Base-by-base conservation (phyloP, 1,140 invertebrate species). In the Idris sp. region DNA sequence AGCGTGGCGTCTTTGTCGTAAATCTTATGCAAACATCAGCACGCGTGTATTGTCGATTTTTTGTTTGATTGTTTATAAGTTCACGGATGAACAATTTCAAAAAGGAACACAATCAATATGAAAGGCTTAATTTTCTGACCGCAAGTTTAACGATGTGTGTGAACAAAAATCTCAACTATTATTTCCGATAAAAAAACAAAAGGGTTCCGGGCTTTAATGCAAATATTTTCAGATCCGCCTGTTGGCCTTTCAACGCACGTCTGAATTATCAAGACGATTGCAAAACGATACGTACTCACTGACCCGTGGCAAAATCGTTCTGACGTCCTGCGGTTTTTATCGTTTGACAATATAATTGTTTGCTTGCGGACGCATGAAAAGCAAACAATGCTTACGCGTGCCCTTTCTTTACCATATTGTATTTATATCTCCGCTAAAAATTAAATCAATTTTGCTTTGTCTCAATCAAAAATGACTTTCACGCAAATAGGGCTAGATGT, bases 301-400 rank as follows among this genome's bases (percentile, higher is more conserved):
- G 74, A 58, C 54, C 74, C 65, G 75, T 83, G 61, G 26, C 35
- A 74, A 77, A 83, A 35, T 79, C 65, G 75, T 51, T 16, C 22
- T 25, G 82, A 80, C 78, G 44, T 72, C 71, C 71, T 62, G 73
- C 46, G 49, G 71, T 54, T 58, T 80, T 80, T 83, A 81, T 82
- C 72, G 79, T 79, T 77, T 78, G 80, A 85, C 83, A 84, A 81
- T 84, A 80, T 83, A 82, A 85, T 84, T 81, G 81, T 82, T 83
- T 77, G 59, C 62, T 73, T 76, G 19, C 19, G 19, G 19, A 22
- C 19, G 2, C 19, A n/a, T n/a, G n/a, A n/a, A n/a, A 53, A 64
- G 62, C 51, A 6, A 73, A 77, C 19, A 46, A 43, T 25, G 48
- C 14, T 33, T 19, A 28, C 54, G 41, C 41, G 54, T 38, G 40